Evolutionary conservation across 1,140 invertebrate species (phyloP), one percentile per base, ranked within the genome.

Genomic region (Fopius arisanus): DNA sequence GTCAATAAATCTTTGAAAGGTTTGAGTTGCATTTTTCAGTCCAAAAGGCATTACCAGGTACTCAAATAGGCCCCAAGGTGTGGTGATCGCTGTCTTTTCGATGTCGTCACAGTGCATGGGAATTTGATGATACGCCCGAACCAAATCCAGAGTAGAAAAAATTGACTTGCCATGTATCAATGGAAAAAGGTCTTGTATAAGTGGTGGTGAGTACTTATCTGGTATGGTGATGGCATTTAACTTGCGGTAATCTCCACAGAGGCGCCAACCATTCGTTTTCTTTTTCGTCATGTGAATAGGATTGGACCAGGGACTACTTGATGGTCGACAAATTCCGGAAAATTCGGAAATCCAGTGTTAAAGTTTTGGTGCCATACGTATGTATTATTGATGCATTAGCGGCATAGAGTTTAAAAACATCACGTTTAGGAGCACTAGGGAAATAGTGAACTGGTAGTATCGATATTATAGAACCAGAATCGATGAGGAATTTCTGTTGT

Each of bases 121-220:
- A 9, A 90, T 76, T 72, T 90, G 88, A 77, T 82, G 83, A 74
- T 86, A 90, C 0, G 87, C 88, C 6, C 75, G 77, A 0, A 63
- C 68, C 3, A 88, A 51, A 78, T 90, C 88, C 1, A 90, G 48
- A 0, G 79, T 74, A 3, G 80, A 75, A 65, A 89, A 88, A 33
- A 77, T 80, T 3, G 62, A 74, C 5, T 78, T 54, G 0, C 80
- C 81, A 1, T 65, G 63, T 19, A 89, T 37, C 1, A 43, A 67
- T 70, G 83, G 78, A 16, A 88, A 73, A 7, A 76, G 72, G 37
- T 87, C 82, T 31, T 88, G 48, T 14, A 78, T 70, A 23, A 43
- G 16, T 0, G 80, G 78, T 4, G 84, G 67, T 62, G 79, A 80
- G 67, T 80, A 85, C 3, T 72, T 33, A 68, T 86, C 82, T 0